phyloP scores from a whole-genome alignment of 2,888 invertebrate genomes.

The Standfussiana lucernea region DNA sequence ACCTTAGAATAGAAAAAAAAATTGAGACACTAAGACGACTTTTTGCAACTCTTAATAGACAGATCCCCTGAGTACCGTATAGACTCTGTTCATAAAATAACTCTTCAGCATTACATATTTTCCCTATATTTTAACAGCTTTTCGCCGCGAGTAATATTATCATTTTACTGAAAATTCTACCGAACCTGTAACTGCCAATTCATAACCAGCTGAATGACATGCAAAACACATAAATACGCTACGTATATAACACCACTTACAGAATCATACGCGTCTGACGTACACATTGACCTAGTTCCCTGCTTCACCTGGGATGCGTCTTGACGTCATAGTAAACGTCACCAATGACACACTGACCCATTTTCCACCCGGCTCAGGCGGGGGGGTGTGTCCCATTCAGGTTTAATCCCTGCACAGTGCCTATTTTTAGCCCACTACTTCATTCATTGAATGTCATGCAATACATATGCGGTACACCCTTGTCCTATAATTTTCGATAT shows the following conservation, averaged over 20 bases:
- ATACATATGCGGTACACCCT: conserved; percentile 55
- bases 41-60: neutral
- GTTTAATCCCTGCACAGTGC: conserved; percentile 78
- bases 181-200: conserved; percentile 2
- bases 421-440: conserved; percentile 86
- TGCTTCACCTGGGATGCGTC: conserved; percentile 82
- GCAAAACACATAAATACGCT: neutral
- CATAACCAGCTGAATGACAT: conserved; percentile 18
- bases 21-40: neutral
- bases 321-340: conserved; percentile 86
- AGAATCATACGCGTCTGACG: conserved; percentile 50
- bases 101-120: neutral
- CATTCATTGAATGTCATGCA: conserved; percentile 82
- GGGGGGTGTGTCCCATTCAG: conserved; percentile 83
- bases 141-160: neutral
- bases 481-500: conserved; percentile 57
- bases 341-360: conserved; percentile 86
- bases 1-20: neutral
- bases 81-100: neutral
- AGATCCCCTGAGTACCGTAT: neutral
- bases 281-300: conserved; percentile 77
- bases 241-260: conserved; percentile 21
- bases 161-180: neutral
- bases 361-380: conserved; percentile 70
- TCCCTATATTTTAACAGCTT: neutral